These are phyloP conservation scores for Cyprinodon brontotheroides DNA, from an alignment of 2,113 vertebrate species.

Conservation along the genomic window DNA sequence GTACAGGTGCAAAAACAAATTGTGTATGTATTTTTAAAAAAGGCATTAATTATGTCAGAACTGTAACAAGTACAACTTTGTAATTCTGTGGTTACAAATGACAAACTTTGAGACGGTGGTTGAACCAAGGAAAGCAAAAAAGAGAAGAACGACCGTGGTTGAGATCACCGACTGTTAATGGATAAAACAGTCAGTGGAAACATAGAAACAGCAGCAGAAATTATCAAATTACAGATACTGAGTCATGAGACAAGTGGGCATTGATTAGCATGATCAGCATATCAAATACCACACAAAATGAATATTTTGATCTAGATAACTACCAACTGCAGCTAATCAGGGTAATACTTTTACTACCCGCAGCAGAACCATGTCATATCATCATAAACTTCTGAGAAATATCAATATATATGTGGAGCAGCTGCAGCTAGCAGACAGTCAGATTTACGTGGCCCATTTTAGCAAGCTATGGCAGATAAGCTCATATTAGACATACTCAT, in stretches of 20 bases:
- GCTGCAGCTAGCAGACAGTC: too few species aligned
- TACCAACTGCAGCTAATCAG: background rate
- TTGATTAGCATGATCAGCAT: background rate
- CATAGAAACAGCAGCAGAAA: background rate
- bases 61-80: background rate
- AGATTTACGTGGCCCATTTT: background rate
- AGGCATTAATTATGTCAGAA: background rate
- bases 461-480: background rate
- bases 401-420: background rate
- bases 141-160: background rate
- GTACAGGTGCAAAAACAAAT: constrained; percentile 22
- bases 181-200: background rate
- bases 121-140: background rate
- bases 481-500: background rate
- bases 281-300: background rate
- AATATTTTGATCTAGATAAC: background rate
- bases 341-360: background rate
- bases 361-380: background rate
- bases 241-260: background rate
- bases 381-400: background rate
- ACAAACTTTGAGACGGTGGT: background rate
- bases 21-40: background rate
- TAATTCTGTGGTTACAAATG: constrained; percentile 8
- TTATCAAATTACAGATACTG: background rate
- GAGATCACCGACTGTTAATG: background rate